These are phyloP conservation scores for Paragorgia papillata DNA, from an alignment of 92 coral and sea anemone genomes.

Conservation along the genomic window DNA sequence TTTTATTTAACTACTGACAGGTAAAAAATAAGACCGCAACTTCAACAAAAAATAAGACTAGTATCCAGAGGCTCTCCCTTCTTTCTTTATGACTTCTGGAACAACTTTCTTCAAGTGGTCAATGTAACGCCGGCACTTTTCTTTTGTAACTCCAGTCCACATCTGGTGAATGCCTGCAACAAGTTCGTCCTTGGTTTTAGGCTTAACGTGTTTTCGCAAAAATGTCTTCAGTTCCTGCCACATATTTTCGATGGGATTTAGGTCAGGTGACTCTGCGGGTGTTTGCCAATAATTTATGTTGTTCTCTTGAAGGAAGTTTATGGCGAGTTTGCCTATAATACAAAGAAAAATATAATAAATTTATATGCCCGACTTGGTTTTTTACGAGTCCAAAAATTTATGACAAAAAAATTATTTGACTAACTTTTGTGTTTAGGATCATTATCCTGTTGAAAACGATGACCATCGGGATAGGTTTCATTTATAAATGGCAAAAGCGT, in stretches of 20 bases:
- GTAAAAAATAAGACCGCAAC: too few relatives aligned
- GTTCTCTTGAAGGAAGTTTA: neutral
- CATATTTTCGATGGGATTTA: slow-evolving; percentile 24
- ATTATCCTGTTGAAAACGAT: slow-evolving; percentile 47
- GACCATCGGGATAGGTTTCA: slow-evolving; percentile 38
- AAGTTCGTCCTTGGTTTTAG: slow-evolving; percentile 5
- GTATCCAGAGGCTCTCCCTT: too few relatives aligned
- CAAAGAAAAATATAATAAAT: neutral
- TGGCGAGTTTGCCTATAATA: slow-evolving; percentile 35
- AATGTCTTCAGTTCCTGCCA: slow-evolving; percentile 37
- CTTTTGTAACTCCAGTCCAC: too few relatives aligned
- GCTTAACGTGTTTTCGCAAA: slow-evolving; percentile 13
- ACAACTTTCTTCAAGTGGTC: too few relatives aligned
- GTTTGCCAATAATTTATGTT: slow-evolving; percentile 44
- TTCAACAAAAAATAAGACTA: too few relatives aligned
- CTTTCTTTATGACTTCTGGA: too few relatives aligned
- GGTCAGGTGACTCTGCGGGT: slow-evolving; percentile 40
- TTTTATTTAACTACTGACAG: too few relatives aligned
- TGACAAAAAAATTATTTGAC: too few relatives aligned
- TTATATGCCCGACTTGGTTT: too few relatives aligned
- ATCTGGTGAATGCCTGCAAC: slow-evolving; percentile 15
- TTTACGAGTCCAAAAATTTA: neutral
- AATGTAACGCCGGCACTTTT: too few relatives aligned
- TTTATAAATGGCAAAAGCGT: slow-evolving; percentile 40
- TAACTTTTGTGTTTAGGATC: slow-evolving; percentile 40